phyloP scores from a whole-genome alignment of 1,140 invertebrate species.

The Ceratoteleas bidentatus region DNA sequence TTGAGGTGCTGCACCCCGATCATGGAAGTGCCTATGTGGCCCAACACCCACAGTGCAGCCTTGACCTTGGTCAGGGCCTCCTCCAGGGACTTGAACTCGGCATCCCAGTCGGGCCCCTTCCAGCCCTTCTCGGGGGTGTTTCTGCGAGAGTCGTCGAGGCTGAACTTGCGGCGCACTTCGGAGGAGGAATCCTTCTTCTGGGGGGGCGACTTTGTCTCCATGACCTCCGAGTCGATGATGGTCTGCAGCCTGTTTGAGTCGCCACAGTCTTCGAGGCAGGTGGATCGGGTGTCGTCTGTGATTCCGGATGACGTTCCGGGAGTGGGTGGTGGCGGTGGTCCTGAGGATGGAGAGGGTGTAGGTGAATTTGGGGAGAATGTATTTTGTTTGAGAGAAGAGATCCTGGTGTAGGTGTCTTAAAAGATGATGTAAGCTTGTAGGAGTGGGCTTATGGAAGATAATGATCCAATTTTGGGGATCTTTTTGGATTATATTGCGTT shows the following conservation, averaged over 20 bases:
- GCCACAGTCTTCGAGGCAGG: constrained; percentile 66
- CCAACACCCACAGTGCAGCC: constrained; percentile 93
- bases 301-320: constrained; percentile 16
- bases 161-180: constrained; percentile 73
- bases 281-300: constrained; percentile 70
- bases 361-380: too few species aligned
- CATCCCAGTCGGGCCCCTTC: constrained; percentile 71
- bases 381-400: too few species aligned
- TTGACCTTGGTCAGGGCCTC: constrained; percentile 88
- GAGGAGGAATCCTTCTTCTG: constrained; percentile 68
- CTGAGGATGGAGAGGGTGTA: too few species aligned
- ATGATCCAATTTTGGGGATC: too few species aligned
- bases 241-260: constrained; percentile 76
- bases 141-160: constrained; percentile 76
- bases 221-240: constrained; percentile 75
- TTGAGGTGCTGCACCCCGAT: constrained; percentile 88
- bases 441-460: too few species aligned
- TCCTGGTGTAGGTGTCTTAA: too few species aligned
- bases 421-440: too few species aligned
- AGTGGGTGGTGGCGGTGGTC: too few species aligned
- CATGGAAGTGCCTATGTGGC: constrained; percentile 89
- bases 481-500: too few species aligned
- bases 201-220: constrained; percentile 68
- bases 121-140: constrained; percentile 76
- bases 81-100: constrained; percentile 23